Evolutionary conservation across 2,113 vertebrate genomes (phyloP).

Genomic region (Chinchilla lanigera): DNA sequence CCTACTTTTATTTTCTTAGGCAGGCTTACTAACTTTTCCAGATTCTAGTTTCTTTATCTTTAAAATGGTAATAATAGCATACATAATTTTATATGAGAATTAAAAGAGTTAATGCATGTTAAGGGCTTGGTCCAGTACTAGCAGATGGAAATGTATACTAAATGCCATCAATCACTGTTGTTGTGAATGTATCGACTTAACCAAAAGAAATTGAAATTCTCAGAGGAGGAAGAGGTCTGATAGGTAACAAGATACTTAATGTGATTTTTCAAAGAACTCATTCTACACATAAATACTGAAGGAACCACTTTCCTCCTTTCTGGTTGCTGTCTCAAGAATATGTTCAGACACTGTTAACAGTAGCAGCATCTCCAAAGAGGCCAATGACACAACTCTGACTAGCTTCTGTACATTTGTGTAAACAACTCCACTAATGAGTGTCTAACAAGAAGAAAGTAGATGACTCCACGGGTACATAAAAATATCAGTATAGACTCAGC

Average conservation of each 20-base stretch:
- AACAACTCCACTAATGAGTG: constrained; percentile 38
- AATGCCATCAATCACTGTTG: neutral
- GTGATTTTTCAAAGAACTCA: neutral
- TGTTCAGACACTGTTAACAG: constrained; percentile 7
- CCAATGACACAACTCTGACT: constrained; percentile 30
- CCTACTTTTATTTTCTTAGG: neutral
- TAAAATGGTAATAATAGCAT: neutral
- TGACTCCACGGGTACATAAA: constrained; percentile 35
- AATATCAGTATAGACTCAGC: constrained; percentile 60
- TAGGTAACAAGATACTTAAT: neutral
- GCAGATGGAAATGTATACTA: neutral
- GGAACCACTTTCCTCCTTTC: neutral
- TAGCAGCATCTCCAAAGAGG: constrained; percentile 10
- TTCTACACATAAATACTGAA: neutral
- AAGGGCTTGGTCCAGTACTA: neutral
- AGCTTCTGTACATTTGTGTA: constrained; percentile 10
- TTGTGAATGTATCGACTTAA: neutral
- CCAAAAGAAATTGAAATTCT: neutral
- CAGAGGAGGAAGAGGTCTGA: neutral
- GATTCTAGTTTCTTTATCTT: neutral
- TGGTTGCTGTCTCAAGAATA: neutral
- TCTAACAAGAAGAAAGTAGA: constrained; percentile 49
- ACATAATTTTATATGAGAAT: neutral
- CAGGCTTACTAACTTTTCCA: neutral
- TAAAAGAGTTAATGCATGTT: neutral